These are phyloP conservation scores for Papilio dardanus DNA, from an alignment of 1,140 invertebrate genomes.

Conservation along the genomic window DNA sequence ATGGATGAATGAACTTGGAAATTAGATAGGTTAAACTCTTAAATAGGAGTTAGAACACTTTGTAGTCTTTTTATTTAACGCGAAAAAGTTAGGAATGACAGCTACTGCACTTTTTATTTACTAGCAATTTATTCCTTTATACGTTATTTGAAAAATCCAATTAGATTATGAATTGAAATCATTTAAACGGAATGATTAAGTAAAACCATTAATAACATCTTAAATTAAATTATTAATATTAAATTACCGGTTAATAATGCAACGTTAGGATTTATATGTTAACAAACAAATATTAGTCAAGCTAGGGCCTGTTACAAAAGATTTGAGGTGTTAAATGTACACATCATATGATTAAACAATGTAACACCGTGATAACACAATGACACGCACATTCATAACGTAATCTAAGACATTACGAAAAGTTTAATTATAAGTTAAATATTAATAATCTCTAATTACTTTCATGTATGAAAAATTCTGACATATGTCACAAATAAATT, in stretches of 20 bases:
- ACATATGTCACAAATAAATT: neutral
- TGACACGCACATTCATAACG: neutral
- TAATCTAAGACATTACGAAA: neutral
- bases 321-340: neutral
- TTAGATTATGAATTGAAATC: too few relatives aligned
- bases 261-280: neutral
- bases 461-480: neutral
- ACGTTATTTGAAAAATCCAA: too few relatives aligned
- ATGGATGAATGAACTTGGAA: too few relatives aligned
- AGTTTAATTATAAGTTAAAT: too few relatives aligned
- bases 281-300: neutral
- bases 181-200: too few relatives aligned
- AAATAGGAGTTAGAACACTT: too few relatives aligned
- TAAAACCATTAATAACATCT: too few relatives aligned
- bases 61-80: too few relatives aligned
- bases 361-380: slow-evolving; percentile 1
- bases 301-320: neutral
- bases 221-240: neutral
- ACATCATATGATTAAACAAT: neutral
- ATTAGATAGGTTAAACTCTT: too few relatives aligned
- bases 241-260: neutral
- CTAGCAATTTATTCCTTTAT: neutral
- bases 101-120: neutral
- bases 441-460: too few relatives aligned
- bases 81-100: too few relatives aligned